These are phyloP conservation scores for Sus scrofa DNA, from an alignment of 2,113 vertebrate genomes.

Conservation along the genomic window DNA sequence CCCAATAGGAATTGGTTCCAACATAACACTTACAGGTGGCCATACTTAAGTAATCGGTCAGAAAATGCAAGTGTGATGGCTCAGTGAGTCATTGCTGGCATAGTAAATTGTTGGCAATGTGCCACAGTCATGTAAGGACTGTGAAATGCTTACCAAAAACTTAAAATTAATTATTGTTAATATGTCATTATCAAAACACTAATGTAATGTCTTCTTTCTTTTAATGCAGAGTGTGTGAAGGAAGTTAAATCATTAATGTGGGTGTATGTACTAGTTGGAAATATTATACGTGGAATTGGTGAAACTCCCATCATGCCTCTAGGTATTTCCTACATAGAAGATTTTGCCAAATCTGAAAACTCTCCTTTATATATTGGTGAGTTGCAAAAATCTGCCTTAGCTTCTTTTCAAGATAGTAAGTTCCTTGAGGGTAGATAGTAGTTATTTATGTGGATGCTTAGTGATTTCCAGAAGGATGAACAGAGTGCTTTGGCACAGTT, in stretches of 20 bases:
- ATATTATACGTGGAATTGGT: slow-evolving; percentile 94
- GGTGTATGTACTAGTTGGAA: slow-evolving; percentile 94
- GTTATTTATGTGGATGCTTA: neutral
- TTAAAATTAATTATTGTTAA: neutral
- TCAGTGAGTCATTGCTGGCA: neutral
- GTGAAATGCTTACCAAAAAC: neutral
- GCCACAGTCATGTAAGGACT: neutral
- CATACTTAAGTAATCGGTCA: neutral
- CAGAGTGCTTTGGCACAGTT: neutral
- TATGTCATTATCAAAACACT: neutral
- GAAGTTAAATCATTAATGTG: slow-evolving; percentile 93
- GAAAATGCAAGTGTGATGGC: neutral
- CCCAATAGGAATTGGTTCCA: neutral
- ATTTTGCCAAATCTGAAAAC: slow-evolving; percentile 94
- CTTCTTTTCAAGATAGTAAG: neutral
- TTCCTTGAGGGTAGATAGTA: neutral
- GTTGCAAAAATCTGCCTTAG: slow-evolving; percentile 15
- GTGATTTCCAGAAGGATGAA: neutral
- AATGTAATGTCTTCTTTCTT: slow-evolving; percentile 37
- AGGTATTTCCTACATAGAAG: slow-evolving; percentile 95
- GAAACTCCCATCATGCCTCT: slow-evolving; percentile 95
- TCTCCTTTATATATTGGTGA: slow-evolving; percentile 96
- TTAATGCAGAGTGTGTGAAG: slow-evolving; percentile 88
- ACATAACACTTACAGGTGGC: neutral
- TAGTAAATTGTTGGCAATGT: neutral